Percentiles rank a stretch among this genome's conserved stretches.
These are phyloP conservation scores for Prionace glauca DNA, from an alignment of 2,797 vertebrate species.

Conservation along the genomic window DNA sequence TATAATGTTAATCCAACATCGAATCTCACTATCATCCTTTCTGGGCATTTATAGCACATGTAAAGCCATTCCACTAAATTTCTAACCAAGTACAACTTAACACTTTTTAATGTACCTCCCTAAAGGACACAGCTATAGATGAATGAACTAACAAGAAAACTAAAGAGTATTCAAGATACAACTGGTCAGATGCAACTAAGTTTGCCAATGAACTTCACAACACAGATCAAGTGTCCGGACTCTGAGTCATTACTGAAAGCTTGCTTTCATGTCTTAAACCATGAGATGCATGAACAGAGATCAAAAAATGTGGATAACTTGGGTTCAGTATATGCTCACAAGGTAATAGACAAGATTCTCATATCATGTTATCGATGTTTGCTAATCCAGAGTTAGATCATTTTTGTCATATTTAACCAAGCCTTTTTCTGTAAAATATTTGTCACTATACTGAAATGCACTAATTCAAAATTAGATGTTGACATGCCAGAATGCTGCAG, in stretches of 20 bases:
- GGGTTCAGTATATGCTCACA: not conserved
- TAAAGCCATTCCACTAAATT: not conserved
- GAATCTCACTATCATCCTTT: not conserved
- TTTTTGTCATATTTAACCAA: not conserved
- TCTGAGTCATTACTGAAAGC: not conserved
- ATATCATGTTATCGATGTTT: not conserved
- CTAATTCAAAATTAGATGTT: no score
- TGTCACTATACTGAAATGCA: not conserved
- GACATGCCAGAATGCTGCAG: not conserved
- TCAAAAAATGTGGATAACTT: not conserved
- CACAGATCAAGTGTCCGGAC: not conserved
- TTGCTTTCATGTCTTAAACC: not conserved
- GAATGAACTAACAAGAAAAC: not conserved
- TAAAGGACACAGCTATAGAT: not conserved
- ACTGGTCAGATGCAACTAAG: not conserved
- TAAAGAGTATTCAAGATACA: not conserved
- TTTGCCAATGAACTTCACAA: not conserved
- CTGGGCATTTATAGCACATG: not conserved
- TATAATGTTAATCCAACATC: not conserved
- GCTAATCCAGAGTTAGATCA: no score
- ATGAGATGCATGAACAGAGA: not conserved
- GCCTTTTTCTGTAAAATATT: not conserved
- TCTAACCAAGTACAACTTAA: not conserved
- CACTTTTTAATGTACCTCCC: not conserved
- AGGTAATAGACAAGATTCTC: not conserved